A percentile compares a stretch with the other conserved stretches of the same genome.
phyloP scores from a whole-genome alignment of 1,140 invertebrate genomes.

The Heterodera carotae region DNA sequence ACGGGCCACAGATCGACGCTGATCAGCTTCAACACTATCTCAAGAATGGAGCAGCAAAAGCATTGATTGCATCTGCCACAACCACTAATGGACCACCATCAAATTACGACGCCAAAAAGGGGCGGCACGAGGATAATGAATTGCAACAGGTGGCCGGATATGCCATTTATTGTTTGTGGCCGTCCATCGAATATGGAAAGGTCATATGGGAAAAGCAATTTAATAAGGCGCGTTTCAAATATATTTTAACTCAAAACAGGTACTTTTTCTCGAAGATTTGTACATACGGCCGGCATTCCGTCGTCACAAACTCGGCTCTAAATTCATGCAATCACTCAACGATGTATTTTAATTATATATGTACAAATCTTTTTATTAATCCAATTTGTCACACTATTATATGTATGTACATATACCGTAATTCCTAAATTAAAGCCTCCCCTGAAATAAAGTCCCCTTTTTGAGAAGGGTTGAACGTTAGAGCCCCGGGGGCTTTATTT shows the following conservation, averaged over 20 bases:
- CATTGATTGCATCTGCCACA: neutral
- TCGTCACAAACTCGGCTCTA: neutral
- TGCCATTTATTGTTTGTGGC: conserved; percentile 7
- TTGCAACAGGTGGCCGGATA: conserved; percentile 12
- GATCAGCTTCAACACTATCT: neutral
- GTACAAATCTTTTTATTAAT: neutral
- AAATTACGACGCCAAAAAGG: neutral
- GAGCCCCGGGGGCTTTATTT: too few relatives aligned
- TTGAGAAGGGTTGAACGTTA: too few relatives aligned
- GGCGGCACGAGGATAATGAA: neutral
- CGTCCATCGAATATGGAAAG: neutral
- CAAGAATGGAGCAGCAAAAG: neutral
- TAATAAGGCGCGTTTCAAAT: too few relatives aligned
- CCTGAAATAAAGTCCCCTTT: too few relatives aligned
- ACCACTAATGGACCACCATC: neutral
- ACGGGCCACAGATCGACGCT: conserved; percentile 5
- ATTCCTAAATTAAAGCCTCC: too few relatives aligned
- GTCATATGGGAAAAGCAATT: neutral
- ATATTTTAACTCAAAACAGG: neutral
- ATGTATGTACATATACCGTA: too few relatives aligned
- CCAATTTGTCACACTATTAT: neutral
- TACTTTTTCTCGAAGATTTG: neutral
- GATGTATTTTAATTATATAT: neutral
- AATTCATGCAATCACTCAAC: neutral
- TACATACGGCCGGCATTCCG: conserved; percentile 17